A percentile compares a stretch with the other conserved stretches of the same genome.
Evolutionary conservation across 2,797 vertebrate species (phyloP).

Genomic region (Acipenser ruthenus): DNA sequence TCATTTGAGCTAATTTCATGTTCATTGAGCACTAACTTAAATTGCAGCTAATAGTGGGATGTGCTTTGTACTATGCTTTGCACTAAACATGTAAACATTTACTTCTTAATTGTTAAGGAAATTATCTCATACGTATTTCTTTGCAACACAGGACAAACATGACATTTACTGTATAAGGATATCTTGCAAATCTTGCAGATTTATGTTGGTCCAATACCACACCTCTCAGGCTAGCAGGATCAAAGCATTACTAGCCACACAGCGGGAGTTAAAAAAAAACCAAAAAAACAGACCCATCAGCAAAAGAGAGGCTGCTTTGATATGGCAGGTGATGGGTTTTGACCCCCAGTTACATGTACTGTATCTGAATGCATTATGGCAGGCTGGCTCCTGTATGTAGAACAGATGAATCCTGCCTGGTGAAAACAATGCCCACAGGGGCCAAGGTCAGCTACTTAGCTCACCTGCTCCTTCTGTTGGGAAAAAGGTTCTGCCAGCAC

Average conservation of each 20-base stretch:
- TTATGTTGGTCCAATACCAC: too few species aligned
- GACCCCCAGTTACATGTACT: slow-evolving; percentile 1
- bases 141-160: too few species aligned
- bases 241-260: background rate
- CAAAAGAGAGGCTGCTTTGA: background rate
- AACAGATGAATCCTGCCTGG: background rate
- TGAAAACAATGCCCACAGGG: background rate
- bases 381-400: background rate
- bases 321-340: slow-evolving; percentile 14
- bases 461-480: slow-evolving; percentile 1
- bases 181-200: too few species aligned
- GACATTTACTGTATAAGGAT: too few species aligned
- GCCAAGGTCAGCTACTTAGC: background rate
- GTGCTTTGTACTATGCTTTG: too few species aligned
- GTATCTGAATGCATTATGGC: background rate
- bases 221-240: too few species aligned
- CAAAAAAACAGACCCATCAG: background rate
- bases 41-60: too few species aligned
- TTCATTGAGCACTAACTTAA: too few species aligned
- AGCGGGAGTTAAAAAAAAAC: background rate
- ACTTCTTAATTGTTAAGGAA: too few species aligned
- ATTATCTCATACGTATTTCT: too few species aligned
- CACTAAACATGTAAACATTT: too few species aligned
- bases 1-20: too few species aligned
- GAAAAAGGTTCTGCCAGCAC: slow-evolving; percentile 8